Base-by-base conservation (phyloP, 2,797 vertebrate genomes). In the Lagocephalus sceleratus region DNA sequence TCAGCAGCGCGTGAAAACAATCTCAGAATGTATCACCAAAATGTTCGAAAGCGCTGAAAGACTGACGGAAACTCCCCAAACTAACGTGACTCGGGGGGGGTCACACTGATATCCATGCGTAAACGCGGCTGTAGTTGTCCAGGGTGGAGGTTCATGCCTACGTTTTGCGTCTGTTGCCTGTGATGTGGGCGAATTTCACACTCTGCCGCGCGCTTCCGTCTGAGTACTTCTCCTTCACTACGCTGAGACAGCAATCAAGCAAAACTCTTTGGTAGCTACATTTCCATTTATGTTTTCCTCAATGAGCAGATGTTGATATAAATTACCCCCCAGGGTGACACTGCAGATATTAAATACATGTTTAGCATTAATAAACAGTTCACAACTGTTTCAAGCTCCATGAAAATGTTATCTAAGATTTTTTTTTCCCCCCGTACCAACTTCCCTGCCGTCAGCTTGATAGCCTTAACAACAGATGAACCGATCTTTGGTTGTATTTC, bases 241-340 rank as follows among this genome's bases (percentile, higher is more conserved):
- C 66, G 60, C 21, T 50, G 46, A 70, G 57, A 52, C 48, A 22
- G 32, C 64, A 62, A 53, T 78, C 68, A 66, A 63, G 46, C 51
- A 39, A 58, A 77, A 60, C 71, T 75, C 57, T 70, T 91, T 90
- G 85, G 87, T 85, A 85, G 90, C 89, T 86, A 74, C 22, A 85
- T 87, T 74, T 78, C 89, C 50, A 68, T 92, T 90, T 54, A 91
- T 93, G 88, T 92, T 93, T 93, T 92, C 89, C 89, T 88, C 91
- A 92, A 91, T 89, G 92, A 95, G 92, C 94, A 96, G 94, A 94
- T 94, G 95, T 94, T 95, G 87, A 90, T 93, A 91, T 94, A 94
- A 94, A 96, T 97, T 93, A 91, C 92, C 88, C 92, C 88, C 85
- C 87, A 76, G 85, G 91, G 91, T 93, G 91, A 93, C 91, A 88